Percentiles rank a stretch among this genome's conserved stretches.
phyloP scores from a whole-genome alignment of 2,113 vertebrate species.

The Oceanites oceanicus region DNA sequence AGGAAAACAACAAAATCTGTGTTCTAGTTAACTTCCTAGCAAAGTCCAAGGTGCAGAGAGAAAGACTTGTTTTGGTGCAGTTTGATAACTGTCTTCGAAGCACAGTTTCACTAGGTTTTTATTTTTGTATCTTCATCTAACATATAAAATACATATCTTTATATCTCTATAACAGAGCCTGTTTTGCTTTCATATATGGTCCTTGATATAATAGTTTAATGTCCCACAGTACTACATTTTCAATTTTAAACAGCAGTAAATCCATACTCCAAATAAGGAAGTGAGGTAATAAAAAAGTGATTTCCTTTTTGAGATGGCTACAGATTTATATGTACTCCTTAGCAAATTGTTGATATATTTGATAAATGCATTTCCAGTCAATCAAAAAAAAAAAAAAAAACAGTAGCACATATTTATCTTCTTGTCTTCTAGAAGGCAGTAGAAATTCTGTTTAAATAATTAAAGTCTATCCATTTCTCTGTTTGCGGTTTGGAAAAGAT shows the following conservation, averaged over 20 bases:
- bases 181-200: not conserved
- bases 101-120: not conserved
- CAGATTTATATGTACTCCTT: not conserved
- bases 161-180: not conserved
- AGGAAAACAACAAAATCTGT: not conserved
- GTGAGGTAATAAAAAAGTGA: not conserved
- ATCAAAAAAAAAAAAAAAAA: not conserved
- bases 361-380: not conserved
- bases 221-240: not conserved
- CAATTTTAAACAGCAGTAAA: not conserved
- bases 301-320: not conserved
- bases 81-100: not conserved
- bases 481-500: not conserved
- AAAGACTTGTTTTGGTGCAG: not conserved
- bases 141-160: not conserved
- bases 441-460: not conserved
- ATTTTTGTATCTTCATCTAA: not conserved
- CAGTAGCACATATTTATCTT: not conserved
- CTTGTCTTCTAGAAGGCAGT: not conserved
- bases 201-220: not conserved
- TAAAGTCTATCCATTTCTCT: not conserved
- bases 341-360: not conserved
- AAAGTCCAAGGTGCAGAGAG: not conserved
- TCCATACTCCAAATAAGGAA: not conserved
- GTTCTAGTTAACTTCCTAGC: not conserved